Conservation (phyloP, 2,113 vertebrate genomes). For the Pseudorhombus dupliciocellatus region DNA sequence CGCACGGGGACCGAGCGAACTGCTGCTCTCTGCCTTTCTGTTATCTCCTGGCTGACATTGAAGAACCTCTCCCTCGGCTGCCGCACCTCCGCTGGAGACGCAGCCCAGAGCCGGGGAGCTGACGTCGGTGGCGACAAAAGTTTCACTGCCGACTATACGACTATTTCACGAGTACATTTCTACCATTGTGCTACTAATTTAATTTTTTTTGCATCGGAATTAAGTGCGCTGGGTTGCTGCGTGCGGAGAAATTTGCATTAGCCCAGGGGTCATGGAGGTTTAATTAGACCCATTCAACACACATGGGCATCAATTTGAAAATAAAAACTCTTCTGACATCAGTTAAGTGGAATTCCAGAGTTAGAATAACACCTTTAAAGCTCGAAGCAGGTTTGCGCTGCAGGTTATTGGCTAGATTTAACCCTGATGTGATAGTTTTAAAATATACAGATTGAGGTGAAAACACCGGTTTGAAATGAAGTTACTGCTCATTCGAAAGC, state of each 20-base stretch:
- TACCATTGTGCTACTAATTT: slow-evolving; percentile 27
- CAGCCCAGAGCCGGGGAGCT: neutral
- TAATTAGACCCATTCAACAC: slow-evolving; percentile 46
- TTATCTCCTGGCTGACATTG: slow-evolving; percentile 62
- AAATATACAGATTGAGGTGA: slow-evolving; percentile 45
- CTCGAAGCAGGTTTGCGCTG: slow-evolving; percentile 15
- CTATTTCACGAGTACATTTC: slow-evolving; percentile 29
- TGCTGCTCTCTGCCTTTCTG: slow-evolving; percentile 40
- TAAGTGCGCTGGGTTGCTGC: slow-evolving; percentile 22
- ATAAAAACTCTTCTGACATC: slow-evolving; percentile 49
- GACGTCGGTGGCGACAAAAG: slow-evolving; percentile 12
- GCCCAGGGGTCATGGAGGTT: slow-evolving; percentile 41
- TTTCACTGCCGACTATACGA: slow-evolving; percentile 3
- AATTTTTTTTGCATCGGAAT: slow-evolving; percentile 58
- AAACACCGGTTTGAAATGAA: slow-evolving; percentile 31
- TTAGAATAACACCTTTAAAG: slow-evolving; percentile 50
- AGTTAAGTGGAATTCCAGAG: slow-evolving; percentile 35
- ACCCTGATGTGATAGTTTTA: slow-evolving; percentile 40
- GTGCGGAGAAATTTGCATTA: slow-evolving; percentile 58
- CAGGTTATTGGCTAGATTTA: slow-evolving; percentile 38
- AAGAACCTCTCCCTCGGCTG: slow-evolving; percentile 63
- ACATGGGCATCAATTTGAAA: slow-evolving; percentile 43
- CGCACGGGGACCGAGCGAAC: slow-evolving; percentile 30
- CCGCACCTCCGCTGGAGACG: slow-evolving; percentile 38
- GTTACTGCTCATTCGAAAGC: neutral